phyloP scores from a whole-genome alignment of 2,113 vertebrate genomes.

The Odocoileus hemionus region DNA sequence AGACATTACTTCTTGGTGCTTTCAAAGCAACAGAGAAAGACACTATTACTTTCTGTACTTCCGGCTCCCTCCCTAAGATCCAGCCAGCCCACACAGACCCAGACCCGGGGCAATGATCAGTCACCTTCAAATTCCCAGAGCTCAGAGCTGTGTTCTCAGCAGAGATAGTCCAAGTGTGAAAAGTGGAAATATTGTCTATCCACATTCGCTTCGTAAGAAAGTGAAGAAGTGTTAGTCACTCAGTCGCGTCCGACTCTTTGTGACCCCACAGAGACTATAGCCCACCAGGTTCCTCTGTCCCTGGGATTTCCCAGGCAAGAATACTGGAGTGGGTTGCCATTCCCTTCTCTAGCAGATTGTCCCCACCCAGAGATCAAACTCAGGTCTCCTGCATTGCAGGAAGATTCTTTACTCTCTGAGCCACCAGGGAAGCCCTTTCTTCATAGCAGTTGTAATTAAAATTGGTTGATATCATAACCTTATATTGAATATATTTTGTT shows the following conservation, averaged over 20 bases:
- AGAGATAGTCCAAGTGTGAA: neutral
- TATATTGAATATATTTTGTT: neutral
- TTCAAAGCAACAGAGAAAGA: neutral
- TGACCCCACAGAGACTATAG: neutral
- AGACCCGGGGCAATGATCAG: neutral
- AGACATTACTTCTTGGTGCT: neutral
- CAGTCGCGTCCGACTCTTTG: accelerated
- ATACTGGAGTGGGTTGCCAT: neutral
- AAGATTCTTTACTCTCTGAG: neutral
- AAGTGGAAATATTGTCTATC: neutral
- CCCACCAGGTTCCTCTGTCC: neutral
- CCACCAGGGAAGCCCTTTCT: neutral
- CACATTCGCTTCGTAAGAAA: neutral
- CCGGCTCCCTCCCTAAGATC: neutral
- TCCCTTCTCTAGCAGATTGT: neutral
- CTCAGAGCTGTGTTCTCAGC: neutral
- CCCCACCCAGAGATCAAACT: neutral
- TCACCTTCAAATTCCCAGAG: neutral
- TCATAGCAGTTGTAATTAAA: conserved; percentile 3
- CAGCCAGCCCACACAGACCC: neutral
- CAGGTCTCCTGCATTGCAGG: neutral
- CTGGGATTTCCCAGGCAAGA: neutral
- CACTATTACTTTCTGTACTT: neutral
- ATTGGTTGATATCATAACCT: neutral
- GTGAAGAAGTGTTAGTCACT: neutral